Evolutionary conservation across 2,113 vertebrate species (phyloP), one percentile per base, ranked within the genome.

Genomic region (Tilapia sparmanii): DNA sequence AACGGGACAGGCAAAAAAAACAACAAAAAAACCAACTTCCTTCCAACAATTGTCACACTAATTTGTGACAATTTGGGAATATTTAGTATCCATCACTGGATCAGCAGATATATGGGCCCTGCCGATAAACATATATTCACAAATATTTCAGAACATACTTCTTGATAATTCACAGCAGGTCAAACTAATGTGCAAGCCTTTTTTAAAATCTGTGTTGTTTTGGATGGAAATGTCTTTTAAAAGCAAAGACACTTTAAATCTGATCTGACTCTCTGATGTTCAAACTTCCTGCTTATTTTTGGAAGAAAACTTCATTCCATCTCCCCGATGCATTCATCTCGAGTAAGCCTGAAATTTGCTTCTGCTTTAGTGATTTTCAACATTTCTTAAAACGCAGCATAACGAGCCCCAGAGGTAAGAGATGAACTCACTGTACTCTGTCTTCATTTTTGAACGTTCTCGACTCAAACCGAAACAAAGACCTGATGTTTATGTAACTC

Each of bases 381-480:
- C 24, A 76, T 47, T 76, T 76, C 71, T 29, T 47, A 76, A 76
- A 47, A 26, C 5, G 5, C 40, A 73, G 68, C 40, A 7, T 73
- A 47, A 73, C 9, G 24, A 76, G 71, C 42, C 71, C 71, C 71
- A 47, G 42, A 76, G 40, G 68, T 47, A 5, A 47, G 40, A 47
- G 40, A 45, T 18, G 15, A 76, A 47, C 40, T 29, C 24, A 26
- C 68, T 18, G 40, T 29, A 0, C 40, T 63, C 9, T 0, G 3
- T 19, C 59, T 38, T n/a, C 6, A 22, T 66, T n/a, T 38, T n/a
- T n/a, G 18, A 38, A 66, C 2, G 0, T 38, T 38, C 5, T 33
- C 33, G 19, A 66, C 10, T 40, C 63, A 29, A 42, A 76, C 40
- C 6, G 3, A 47, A 76, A 73, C 12, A 73, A 73, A 45, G 42